phyloP scores from a whole-genome alignment of 2,888 invertebrate genomes.

The Oxystoma pomonae region DNA sequence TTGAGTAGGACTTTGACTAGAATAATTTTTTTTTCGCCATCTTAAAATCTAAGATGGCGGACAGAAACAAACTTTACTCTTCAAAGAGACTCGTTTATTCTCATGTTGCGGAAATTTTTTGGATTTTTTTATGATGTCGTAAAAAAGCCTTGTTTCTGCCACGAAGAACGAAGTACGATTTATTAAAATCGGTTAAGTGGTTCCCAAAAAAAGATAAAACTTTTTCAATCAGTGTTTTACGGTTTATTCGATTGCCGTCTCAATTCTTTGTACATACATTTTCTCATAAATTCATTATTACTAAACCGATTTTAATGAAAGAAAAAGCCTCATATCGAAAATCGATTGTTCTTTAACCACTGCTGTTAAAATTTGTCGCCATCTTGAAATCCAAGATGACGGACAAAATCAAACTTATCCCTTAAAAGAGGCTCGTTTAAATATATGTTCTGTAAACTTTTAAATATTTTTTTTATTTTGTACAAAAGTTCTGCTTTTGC shows the following conservation, averaged over 20 bases:
- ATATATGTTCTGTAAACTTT: not conserved
- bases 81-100: no score
- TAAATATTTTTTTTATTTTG: not conserved
- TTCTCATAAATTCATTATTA: not conserved
- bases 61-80: no score
- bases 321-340: not conserved
- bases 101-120: no score
- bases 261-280: no score
- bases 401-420: not conserved
- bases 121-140: no score
- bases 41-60: no score
- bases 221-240: not conserved
- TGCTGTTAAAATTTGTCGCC: not conserved
- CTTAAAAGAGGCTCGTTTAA: no score
- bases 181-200: not conserved
- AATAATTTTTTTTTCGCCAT: no score
- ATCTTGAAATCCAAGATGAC: not conserved
- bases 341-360: not conserved
- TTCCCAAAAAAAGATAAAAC: not conserved
- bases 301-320: not conserved
- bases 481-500: not conserved
- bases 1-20: no score
- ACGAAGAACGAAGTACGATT: not conserved
- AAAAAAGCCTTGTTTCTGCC: not conserved
- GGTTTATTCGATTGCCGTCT: not conserved